These are phyloP conservation scores for Eristalinus sepulchralis DNA, from an alignment of 2,888 invertebrate genomes.

Conservation along the genomic window DNA sequence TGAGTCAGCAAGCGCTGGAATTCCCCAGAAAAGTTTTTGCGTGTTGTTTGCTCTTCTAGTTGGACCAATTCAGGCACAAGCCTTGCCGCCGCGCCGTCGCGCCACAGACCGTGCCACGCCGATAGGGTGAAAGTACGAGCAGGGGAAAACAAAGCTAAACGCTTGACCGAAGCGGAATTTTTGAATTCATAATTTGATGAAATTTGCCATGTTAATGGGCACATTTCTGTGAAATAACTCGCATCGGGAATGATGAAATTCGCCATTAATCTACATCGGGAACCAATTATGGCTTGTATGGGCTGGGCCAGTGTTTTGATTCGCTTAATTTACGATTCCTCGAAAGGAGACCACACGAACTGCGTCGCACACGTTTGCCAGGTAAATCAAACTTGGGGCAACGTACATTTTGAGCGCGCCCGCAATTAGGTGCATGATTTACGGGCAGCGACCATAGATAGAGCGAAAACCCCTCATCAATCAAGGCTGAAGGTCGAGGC, in stretches of 20 bases:
- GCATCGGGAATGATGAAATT: background rate
- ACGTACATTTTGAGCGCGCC: background rate
- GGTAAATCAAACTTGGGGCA: background rate
- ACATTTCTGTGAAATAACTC: background rate
- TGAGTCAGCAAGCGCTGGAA: slow-evolving; percentile 49
- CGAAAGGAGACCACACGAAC: background rate
- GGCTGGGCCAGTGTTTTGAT: background rate
- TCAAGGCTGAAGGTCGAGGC: background rate
- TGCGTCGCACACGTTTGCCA: background rate
- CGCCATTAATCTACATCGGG: background rate
- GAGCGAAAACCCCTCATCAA: background rate
- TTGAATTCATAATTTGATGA: background rate
- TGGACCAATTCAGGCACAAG: background rate
- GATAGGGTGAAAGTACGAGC: background rate
- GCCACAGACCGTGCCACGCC: background rate
- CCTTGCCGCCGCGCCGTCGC: background rate
- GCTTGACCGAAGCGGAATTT: slow-evolving; percentile 14
- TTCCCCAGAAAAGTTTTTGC: slow-evolving; percentile 28
- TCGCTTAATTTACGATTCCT: background rate
- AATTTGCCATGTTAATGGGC: background rate
- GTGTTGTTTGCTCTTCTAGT: slow-evolving; percentile 6
- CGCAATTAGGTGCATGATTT: background rate
- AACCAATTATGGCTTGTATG: background rate
- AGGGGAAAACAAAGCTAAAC: background rate
- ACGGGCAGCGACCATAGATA: background rate